These are phyloP conservation scores for Oncorhynchus kisutch DNA, from an alignment of 2,113 vertebrate genomes.

Conservation along the genomic window DNA sequence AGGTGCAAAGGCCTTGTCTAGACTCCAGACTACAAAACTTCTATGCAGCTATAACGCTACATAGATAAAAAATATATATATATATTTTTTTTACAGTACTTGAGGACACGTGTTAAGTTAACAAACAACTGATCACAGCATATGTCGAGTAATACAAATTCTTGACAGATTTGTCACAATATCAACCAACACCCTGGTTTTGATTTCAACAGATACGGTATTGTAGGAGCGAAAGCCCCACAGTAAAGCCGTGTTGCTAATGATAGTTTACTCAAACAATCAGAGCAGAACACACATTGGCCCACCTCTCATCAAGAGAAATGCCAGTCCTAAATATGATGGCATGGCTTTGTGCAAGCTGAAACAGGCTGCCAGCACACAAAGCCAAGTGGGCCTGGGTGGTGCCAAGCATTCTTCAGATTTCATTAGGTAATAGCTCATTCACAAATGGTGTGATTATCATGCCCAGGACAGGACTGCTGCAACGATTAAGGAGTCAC, in stretches of 20 bases:
- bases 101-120: too few species aligned
- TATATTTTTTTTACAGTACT: neutral
- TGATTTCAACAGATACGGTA: conserved; percentile 1
- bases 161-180: neutral
- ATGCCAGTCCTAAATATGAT: conserved; percentile 54
- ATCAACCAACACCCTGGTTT: neutral
- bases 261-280: conserved; percentile 59
- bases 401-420: conserved; percentile 70
- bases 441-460: conserved; percentile 62
- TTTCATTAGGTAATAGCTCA: conserved; percentile 72
- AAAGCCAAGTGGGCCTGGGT: conserved; percentile 49
- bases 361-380: conserved; percentile 41
- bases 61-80: neutral
- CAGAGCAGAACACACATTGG: conserved; percentile 54
- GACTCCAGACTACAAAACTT: neutral
- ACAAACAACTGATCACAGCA: too few species aligned
- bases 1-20: conserved; percentile 21
- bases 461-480: conserved; percentile 44
- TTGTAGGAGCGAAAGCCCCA: conserved; percentile 2
- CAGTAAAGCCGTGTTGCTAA: conserved; percentile 49
- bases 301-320: conserved; percentile 49
- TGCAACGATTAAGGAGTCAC: conserved; percentile 55
- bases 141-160: neutral
- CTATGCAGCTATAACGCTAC: neutral
- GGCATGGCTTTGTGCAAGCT: conserved; percentile 52